Percentiles rank a stretch among this genome's conserved stretches.
Evolutionary conservation across 2,888 invertebrate species (phyloP).

Genomic region (Elgonia sp.): DNA sequence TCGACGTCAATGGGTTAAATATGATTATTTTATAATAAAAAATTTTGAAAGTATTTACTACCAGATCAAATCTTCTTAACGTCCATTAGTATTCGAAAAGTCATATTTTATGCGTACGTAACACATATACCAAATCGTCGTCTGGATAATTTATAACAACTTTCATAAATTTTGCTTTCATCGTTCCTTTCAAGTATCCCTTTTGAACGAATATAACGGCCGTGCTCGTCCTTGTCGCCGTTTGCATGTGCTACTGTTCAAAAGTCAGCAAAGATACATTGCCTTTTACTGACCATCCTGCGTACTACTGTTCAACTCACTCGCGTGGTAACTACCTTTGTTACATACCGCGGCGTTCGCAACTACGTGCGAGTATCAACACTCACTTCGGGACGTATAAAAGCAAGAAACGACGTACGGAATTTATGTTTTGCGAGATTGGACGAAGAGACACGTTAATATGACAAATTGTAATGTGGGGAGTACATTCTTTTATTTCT

Average conservation of each 20-base stretch:
- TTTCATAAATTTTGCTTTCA: constrained; percentile 72
- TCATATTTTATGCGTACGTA: constrained; percentile 13
- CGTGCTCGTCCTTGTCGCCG: constrained; percentile 77
- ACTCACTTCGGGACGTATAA: constrained; percentile 48
- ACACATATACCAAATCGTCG: constrained; percentile 7
- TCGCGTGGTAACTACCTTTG: constrained; percentile 61
- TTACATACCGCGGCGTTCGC: constrained; percentile 65
- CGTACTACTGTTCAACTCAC: constrained; percentile 51
- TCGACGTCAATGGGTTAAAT: too few relatives aligned
- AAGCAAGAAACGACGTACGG: constrained; percentile 55
- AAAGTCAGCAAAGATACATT: constrained; percentile 73
- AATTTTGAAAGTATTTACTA: too few relatives aligned
- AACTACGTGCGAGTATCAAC: constrained; percentile 67
- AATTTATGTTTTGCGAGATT: constrained; percentile 71
- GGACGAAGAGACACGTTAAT: constrained; percentile 66
- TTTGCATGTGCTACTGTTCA: constrained; percentile 77
- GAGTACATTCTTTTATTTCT: constrained; percentile 30
- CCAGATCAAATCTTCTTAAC: neutral
- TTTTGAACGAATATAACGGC: constrained; percentile 63
- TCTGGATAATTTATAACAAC: constrained; percentile 62
- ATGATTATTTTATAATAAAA: too few relatives aligned
- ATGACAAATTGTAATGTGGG: constrained; percentile 68
- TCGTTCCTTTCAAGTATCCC: constrained; percentile 59
- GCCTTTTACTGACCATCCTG: constrained; percentile 70
- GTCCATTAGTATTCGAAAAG: constrained; percentile 20